phyloP scores from a whole-genome alignment of 2,888 invertebrate species.

The Acanthosepion esculentum region DNA sequence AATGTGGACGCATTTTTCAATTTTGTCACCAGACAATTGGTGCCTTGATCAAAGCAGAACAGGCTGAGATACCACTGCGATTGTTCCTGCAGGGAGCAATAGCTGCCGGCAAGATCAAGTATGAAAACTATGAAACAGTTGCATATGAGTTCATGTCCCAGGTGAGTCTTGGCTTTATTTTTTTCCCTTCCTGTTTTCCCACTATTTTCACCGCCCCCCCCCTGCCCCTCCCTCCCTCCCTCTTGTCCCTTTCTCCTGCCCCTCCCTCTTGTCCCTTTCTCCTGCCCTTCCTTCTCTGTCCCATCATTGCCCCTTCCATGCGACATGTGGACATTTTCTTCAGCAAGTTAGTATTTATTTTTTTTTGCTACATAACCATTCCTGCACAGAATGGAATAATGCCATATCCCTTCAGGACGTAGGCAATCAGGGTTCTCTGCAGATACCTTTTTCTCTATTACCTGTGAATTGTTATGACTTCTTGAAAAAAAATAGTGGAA shows the following conservation, averaged over 20 bases:
- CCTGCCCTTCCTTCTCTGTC: too few species aligned
- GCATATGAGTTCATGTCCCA: constrained; percentile 98
- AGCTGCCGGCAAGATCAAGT: constrained; percentile 90
- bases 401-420: too few species aligned
- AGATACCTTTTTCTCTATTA: too few species aligned
- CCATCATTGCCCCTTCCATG: too few species aligned
- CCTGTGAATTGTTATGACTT: too few species aligned
- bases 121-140: constrained; percentile 95
- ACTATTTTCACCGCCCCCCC: neutral
- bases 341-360: too few species aligned
- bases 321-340: too few species aligned
- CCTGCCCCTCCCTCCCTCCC: too few species aligned
- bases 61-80: constrained; percentile 93
- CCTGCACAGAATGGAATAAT: too few species aligned
- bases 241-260: neutral
- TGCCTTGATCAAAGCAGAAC: constrained; percentile 93
- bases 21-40: constrained; percentile 97
- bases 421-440: too few species aligned
- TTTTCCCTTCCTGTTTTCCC: neutral
- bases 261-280: neutral
- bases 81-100: constrained; percentile 96
- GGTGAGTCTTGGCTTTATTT: constrained; percentile 72
- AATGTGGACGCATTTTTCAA: constrained; percentile 97
- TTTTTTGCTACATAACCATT: too few species aligned
- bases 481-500: too few species aligned